phyloP scores from a whole-genome alignment of 1,140 invertebrate species.

The Leptonema lineaticorne region DNA sequence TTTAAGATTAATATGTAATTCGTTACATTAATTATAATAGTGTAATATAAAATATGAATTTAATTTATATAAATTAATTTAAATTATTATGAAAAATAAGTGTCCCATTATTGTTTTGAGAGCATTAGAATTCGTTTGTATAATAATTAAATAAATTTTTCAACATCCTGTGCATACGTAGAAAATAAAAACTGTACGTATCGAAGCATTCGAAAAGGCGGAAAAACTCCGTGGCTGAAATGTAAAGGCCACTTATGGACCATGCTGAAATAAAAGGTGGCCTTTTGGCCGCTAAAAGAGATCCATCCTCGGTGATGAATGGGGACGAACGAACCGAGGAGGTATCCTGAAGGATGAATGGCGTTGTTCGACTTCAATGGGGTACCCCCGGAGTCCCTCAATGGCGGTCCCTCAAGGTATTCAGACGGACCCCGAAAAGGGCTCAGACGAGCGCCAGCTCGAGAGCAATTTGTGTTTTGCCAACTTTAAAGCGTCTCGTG shows the following conservation, averaged over 20 bases:
- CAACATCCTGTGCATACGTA: slow-evolving; percentile 22
- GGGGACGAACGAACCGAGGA: slow-evolving; percentile 16
- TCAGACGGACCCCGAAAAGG: slow-evolving; percentile 5
- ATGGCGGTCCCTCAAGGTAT: slow-evolving; percentile 29
- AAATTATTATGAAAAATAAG: too few species aligned
- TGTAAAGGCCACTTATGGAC: slow-evolving; percentile 29
- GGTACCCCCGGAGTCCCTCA: slow-evolving; percentile 4
- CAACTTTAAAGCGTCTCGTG: slow-evolving; percentile 18
- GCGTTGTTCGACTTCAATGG: slow-evolving; percentile 13
- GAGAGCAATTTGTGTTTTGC: slow-evolving; percentile 31
- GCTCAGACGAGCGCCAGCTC: slow-evolving; percentile 18
- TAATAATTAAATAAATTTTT: too few species aligned
- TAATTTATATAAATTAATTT: too few species aligned
- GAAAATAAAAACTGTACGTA: too few species aligned
- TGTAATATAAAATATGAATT: too few species aligned
- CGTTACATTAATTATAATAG: too few species aligned
- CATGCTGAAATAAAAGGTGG: slow-evolving; percentile 29
- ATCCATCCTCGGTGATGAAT: slow-evolving; percentile 23
- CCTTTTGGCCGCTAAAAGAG: slow-evolving; percentile 29
- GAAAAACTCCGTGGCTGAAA: slow-evolving; percentile 18
- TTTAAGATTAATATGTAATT: too few species aligned
- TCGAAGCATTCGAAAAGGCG: slow-evolving; percentile 4
- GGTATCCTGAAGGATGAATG: slow-evolving; percentile 3
- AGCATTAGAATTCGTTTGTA: too few species aligned
- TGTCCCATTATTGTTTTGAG: too few species aligned